phyloP scores from a whole-genome alignment of 2,888 invertebrate species.

The Mechanitis mazaeus region DNA sequence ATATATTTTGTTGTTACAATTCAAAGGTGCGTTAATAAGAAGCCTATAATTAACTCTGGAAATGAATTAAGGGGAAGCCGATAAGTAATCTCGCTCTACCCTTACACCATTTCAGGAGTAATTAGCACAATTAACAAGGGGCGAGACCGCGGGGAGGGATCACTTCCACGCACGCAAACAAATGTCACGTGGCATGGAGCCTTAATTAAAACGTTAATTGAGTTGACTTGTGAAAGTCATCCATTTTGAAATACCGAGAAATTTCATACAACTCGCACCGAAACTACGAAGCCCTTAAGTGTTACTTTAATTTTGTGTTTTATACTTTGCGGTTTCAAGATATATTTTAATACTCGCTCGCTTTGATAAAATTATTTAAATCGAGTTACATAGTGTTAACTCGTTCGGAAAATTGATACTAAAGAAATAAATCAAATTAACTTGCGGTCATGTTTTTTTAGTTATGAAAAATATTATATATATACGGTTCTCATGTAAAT shows the following conservation, averaged over 20 bases:
- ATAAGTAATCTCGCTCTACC: constrained; percentile 73
- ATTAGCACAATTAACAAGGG: constrained; percentile 75
- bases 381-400: constrained; percentile 39
- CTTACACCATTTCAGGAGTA: constrained; percentile 74
- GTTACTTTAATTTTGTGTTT: constrained; percentile 76
- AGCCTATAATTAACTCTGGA: constrained; percentile 3
- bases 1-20: no score
- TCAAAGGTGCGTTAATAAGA: background rate
- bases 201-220: constrained; percentile 78
- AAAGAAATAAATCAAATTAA: constrained; percentile 29
- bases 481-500: no score
- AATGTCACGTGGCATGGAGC: constrained; percentile 75
- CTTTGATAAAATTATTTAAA: constrained; percentile 60
- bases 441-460: constrained; percentile 11
- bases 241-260: constrained; percentile 74
- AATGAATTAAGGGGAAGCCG: constrained; percentile 52
- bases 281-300: constrained; percentile 73
- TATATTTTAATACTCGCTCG: constrained; percentile 71
- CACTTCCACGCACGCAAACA: constrained; percentile 76
- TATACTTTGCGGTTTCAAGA: constrained; percentile 71
- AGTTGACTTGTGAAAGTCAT: constrained; percentile 76
- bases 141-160: constrained; percentile 44
- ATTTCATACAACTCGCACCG: constrained; percentile 69
- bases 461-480: no score
- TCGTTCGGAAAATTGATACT: constrained; percentile 52